Conservation (phyloP, 2,888 invertebrate genomes). For the Hermodice carunculata region DNA sequence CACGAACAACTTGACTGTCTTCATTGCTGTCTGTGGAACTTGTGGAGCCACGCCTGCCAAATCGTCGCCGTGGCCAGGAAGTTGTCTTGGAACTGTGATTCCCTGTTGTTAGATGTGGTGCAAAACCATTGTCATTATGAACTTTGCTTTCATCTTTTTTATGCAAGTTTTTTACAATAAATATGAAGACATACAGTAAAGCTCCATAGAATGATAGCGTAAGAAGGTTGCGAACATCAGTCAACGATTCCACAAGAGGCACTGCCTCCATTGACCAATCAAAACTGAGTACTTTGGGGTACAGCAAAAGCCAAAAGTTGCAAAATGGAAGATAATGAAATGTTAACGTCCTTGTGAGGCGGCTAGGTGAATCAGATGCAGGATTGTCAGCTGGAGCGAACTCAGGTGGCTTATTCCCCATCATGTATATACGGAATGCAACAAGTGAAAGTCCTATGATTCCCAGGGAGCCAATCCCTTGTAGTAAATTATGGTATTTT, state of each 20-base stretch:
- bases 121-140: no score
- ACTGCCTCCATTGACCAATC: constrained; percentile 99
- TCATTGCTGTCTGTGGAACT: constrained; percentile 49
- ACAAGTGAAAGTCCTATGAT: constrained; percentile 79
- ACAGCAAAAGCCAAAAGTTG: constrained; percentile 88
- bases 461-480: constrained; percentile 72
- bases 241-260: constrained; percentile 83
- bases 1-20: constrained; percentile 1
- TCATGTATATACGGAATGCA: constrained; percentile 83
- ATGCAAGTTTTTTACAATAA: not conserved
- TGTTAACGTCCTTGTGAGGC: constrained; percentile 87
- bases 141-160: not conserved
- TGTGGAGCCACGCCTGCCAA: constrained; percentile 32
- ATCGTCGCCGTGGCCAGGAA: constrained; percentile 2
- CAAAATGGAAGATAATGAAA: constrained; percentile 93
- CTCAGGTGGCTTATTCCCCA: constrained; percentile 78
- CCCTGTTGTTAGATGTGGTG: no score
- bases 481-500: constrained; percentile 55
- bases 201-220: constrained; percentile 81
- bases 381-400: constrained; percentile 98
- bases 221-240: constrained; percentile 84
- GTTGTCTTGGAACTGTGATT: no score
- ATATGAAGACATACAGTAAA: constrained; percentile 53
- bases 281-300: constrained; percentile 90
- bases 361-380: constrained; percentile 86